Evolutionary conservation across 2,888 invertebrate species (phyloP), one percentile per base, ranked within the genome.

Genomic region (Cecidostiba fungosa): DNA sequence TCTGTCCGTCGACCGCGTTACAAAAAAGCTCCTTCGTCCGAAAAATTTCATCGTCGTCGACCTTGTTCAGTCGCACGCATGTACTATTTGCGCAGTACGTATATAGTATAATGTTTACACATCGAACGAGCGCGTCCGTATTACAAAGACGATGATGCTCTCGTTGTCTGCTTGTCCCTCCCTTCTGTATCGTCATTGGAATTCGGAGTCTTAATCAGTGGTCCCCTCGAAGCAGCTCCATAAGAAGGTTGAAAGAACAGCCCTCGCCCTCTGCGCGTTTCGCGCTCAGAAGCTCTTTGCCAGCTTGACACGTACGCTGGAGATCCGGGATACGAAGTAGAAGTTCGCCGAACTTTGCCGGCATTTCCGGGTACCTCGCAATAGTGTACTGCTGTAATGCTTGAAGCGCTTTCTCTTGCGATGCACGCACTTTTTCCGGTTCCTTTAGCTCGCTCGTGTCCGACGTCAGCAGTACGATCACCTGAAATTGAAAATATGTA

Each of bases 261-360:
- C 97, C 97, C 91, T 98, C 98, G 47, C 93, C 93, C 88, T 95
- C 95, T 86, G 98, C 97, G 89, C 98, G 98, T 93, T 98, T 97
- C 89, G 96, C 95, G 84, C 96, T 96, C 90, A 98, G 94, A 96
- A 98, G 97, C 93, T 98, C 99, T 94, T 99, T 99, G 90, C 98
- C 98, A 89, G 97, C 97, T 95, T 98, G 98, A 94, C 98, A 98
- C 89, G 98, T 98, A 92, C 98, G 95, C 94, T 99, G 98, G 90
- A 99, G 95, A 94, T 99, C 99, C 19, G 99, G 98, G 93, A 99
- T 98, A 90, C 98, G 96, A 87, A 99, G 94, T 88, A 99, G 94
- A 82, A 99, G 94, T 94, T 99, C 98, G 69, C 98, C 98, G 93
- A 98, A 99, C 94, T 99, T 99, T 89, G 98, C 97, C 79, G 98